Conservation (phyloP, 2,888 invertebrate genomes). For the Caenorhabditis japonica region DNA sequence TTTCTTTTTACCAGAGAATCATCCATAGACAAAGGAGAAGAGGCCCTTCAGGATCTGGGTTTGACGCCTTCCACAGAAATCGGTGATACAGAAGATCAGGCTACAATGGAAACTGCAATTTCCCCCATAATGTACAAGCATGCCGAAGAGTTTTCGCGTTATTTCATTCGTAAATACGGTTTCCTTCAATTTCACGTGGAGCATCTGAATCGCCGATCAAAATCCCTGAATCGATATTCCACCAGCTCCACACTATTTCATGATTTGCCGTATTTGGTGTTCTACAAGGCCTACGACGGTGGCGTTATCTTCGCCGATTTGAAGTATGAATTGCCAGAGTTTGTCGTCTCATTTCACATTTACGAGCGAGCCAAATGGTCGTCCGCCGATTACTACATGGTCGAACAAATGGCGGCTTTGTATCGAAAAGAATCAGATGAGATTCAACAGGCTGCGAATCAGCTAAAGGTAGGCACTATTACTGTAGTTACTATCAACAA, state of each 20-base stretch:
- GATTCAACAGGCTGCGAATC: constrained; percentile 22
- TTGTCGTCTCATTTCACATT: constrained; percentile 35
- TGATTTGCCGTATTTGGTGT: constrained; percentile 39
- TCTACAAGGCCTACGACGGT: constrained; percentile 39
- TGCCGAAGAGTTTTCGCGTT: constrained; percentile 38
- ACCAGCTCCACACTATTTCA: constrained; percentile 6
- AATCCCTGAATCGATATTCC: constrained; percentile 36
- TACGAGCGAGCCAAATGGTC: constrained; percentile 38
- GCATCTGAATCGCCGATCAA: constrained; percentile 22
- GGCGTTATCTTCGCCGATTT: constrained; percentile 41
- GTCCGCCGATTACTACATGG: constrained; percentile 47
- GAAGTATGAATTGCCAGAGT: constrained; percentile 34
- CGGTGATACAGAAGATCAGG: not conserved
- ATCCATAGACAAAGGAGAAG: constrained; percentile 13
- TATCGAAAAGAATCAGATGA: constrained; percentile 33
- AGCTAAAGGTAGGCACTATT: constrained; percentile 15
- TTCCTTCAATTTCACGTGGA: constrained; percentile 28
- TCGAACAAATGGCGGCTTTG: constrained; percentile 36
- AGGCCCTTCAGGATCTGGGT: not conserved
- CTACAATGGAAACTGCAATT: constrained; percentile 1
- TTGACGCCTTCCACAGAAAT: not conserved
- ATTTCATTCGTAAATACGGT: constrained; percentile 23
- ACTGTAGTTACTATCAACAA: not conserved
- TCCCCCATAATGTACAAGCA: constrained; percentile 34
- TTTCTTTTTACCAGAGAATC: constrained; percentile 15